phyloP scores from a whole-genome alignment of 2,113 vertebrate genomes.

The Erythrolamprus reginae region DNA sequence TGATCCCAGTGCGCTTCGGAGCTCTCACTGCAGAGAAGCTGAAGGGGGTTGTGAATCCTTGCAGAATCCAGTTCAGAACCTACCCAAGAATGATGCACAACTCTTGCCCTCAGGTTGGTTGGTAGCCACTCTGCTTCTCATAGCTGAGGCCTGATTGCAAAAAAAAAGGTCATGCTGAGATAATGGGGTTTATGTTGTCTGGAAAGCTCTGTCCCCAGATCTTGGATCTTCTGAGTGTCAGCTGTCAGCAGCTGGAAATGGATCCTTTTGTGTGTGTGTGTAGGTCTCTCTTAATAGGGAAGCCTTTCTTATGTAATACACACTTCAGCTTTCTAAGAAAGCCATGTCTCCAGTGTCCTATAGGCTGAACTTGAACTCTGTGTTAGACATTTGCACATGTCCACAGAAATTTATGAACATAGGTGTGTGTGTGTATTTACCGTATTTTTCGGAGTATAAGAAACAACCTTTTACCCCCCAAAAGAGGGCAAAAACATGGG shows the following conservation, averaged over 20 bases:
- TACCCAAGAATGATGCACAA: constrained; percentile 85
- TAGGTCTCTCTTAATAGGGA: not conserved
- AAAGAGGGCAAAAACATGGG: too few species aligned
- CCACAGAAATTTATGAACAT: not conserved
- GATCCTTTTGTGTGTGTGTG: not conserved
- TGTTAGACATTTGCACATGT: not conserved
- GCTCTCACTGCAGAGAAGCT: constrained; percentile 89
- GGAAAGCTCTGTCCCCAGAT: not conserved
- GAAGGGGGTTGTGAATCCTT: constrained; percentile 79
- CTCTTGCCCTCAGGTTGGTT: constrained; percentile 86
- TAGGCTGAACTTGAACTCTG: not conserved
- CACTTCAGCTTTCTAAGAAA: not conserved
- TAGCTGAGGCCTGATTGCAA: not conserved
- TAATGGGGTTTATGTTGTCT: not conserved
- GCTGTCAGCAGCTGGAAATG: not conserved
- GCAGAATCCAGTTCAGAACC: constrained; percentile 85
- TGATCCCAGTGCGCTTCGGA: constrained; percentile 88
- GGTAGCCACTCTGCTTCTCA: not conserved
- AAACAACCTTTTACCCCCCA: too few species aligned
- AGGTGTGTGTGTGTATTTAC: not conserved
- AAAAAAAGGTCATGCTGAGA: too few species aligned
- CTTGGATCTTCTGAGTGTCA: not conserved
- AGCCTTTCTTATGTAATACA: too few species aligned
- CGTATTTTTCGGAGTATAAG: too few species aligned
- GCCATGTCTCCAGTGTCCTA: not conserved